Conservation (phyloP, 2,113 vertebrate genomes). For the Anhinga anhinga region DNA sequence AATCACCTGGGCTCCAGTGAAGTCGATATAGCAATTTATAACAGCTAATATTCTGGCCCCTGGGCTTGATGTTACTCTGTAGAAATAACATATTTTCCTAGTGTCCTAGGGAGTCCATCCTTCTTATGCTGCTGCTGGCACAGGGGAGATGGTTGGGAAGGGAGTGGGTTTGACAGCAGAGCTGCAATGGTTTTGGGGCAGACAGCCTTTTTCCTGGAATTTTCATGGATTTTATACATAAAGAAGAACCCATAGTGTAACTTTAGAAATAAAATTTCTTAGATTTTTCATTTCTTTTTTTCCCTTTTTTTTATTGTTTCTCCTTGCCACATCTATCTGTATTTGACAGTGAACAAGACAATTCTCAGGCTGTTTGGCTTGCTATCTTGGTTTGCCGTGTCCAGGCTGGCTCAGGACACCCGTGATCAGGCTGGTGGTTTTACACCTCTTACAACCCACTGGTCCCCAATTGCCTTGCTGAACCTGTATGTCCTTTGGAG, state of each 20-base stretch:
- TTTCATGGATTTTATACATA: not conserved
- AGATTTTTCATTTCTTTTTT: not conserved
- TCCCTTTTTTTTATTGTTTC: rapidly evolving
- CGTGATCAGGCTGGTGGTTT: not conserved
- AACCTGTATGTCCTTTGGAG: not conserved
- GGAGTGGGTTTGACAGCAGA: not conserved
- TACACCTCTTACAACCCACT: not conserved
- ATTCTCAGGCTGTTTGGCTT: not conserved
- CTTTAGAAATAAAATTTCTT: not conserved
- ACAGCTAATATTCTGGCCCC: not conserved
- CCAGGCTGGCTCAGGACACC: not conserved
- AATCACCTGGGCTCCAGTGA: not conserved
- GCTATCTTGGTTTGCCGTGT: not conserved
- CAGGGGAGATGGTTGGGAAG: rapidly evolving
- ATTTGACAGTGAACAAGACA: not conserved
- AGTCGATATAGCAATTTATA: not conserved
- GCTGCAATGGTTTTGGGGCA: not conserved
- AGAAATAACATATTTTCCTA: not conserved
- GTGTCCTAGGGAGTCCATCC: not conserved
- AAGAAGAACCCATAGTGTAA: not conserved
- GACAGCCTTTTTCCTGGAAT: not conserved
- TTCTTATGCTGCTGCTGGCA: not conserved
- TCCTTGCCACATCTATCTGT: not conserved
- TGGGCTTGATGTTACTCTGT: not conserved
- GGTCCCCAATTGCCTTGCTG: not conserved